phyloP scores from a whole-genome alignment of 30 jellyfish, hydroid and myxozoan genomes.

The Morbakka virulenta region DNA sequence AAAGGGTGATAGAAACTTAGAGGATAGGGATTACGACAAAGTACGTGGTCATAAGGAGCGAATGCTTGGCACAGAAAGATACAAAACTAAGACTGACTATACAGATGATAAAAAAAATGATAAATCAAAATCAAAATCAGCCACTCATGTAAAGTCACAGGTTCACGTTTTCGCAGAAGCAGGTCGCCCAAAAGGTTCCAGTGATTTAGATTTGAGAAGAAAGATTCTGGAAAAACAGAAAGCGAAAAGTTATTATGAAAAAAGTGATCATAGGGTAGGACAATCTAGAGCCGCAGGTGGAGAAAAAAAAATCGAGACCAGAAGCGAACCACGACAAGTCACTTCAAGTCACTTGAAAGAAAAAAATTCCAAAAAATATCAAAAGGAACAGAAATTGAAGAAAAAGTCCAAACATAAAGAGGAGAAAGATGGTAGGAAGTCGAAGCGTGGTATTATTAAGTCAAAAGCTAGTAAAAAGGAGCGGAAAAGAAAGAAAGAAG shows the following conservation, averaged over 20 bases:
- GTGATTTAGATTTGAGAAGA: slow-evolving; percentile 39
- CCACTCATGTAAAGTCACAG: not conserved
- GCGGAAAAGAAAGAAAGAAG: not conserved
- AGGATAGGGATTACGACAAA: not conserved
- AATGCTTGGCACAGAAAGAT: not conserved
- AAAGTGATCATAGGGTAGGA: not conserved
- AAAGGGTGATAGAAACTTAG: not conserved
- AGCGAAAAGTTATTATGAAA: not conserved
- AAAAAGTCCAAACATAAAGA: no score
- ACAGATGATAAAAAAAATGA: not conserved
- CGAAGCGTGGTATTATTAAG: slow-evolving; percentile 10
- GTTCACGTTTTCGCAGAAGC: not conserved
- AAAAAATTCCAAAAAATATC: no score
- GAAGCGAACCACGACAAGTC: no score
- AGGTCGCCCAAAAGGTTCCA: not conserved
- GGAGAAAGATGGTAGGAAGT: not conserved
- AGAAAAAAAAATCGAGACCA: not conserved
- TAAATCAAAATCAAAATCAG: not conserved
- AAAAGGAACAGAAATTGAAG: no score
- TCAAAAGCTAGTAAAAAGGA: not conserved
- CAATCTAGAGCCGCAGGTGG: not conserved
- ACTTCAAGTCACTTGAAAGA: no score
- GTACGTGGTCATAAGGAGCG: not conserved
- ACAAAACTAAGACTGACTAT: not conserved
- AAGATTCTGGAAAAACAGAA: slow-evolving; percentile 39